phyloP scores from a whole-genome alignment of 2,113 vertebrate genomes.

The Lucifuga dentata region DNA sequence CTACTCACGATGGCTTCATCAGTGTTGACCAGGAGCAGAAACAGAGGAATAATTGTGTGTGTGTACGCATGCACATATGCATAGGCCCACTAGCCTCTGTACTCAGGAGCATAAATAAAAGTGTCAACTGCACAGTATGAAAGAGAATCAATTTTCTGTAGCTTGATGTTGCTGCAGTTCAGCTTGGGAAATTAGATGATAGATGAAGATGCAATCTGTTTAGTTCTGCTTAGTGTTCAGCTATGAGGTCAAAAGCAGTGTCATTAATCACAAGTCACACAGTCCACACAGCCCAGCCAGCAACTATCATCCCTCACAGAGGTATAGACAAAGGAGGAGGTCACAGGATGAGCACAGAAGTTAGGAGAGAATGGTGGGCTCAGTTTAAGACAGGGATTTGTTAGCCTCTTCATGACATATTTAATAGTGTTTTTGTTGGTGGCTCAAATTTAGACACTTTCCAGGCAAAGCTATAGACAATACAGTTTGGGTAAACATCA shows the following conservation, averaged over 20 bases:
- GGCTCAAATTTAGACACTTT: too few species aligned
- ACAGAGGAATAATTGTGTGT: background rate
- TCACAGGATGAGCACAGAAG: constrained; percentile 13
- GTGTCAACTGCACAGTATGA: constrained; percentile 36
- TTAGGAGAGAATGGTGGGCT: constrained; percentile 33
- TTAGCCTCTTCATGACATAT: too few species aligned
- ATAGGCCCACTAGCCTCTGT: constrained; percentile 27
- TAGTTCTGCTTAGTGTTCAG: constrained; percentile 64
- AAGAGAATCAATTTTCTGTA: constrained; percentile 57
- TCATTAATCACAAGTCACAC: constrained; percentile 64
- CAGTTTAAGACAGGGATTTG: constrained; percentile 5
- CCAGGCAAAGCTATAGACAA: too few species aligned
- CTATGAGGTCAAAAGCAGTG: constrained; percentile 57
- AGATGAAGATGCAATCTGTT: constrained; percentile 61
- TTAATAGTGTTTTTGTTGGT: too few species aligned
- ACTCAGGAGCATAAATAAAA: constrained; percentile 47
- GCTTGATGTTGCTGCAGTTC: constrained; percentile 27
- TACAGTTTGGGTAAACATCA: too few species aligned
- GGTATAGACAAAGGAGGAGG: constrained; percentile 18
- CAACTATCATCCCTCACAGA: background rate
- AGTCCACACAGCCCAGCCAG: constrained; percentile 16
- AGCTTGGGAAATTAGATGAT: constrained; percentile 61
- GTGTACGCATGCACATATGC: background rate
- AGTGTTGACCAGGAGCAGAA: constrained; percentile 21
- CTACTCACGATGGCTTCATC: constrained; percentile 49